Evolutionary conservation across 1,140 invertebrate genomes (phyloP).

Genomic region (Halictus rubicundus): DNA sequence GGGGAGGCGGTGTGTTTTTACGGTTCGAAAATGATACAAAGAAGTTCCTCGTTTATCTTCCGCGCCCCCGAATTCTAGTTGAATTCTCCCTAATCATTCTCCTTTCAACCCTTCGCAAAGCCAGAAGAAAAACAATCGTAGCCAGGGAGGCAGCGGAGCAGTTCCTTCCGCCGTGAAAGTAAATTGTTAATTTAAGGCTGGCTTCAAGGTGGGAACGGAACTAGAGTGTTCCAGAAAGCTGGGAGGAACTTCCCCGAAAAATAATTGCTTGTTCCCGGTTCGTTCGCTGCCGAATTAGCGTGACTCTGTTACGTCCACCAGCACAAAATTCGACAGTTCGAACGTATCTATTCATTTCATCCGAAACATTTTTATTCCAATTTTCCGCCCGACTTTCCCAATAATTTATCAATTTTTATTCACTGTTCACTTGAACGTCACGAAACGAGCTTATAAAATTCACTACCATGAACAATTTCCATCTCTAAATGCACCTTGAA

Average conservation of each 20-base stretch:
- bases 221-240: background rate
- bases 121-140: slow-evolving; percentile 17
- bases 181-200: slow-evolving; percentile 5
- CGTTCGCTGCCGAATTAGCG: background rate
- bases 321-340: too few relatives aligned
- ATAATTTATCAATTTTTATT: too few relatives aligned
- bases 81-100: slow-evolving; percentile 17
- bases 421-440: too few relatives aligned
- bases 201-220: background rate
- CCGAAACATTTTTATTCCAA: too few relatives aligned
- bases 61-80: slow-evolving; percentile 10
- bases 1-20: background rate
- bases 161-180: background rate
- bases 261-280: background rate
- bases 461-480: too few relatives aligned
- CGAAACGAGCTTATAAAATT: too few relatives aligned
- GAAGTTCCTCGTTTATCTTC: slow-evolving; percentile 28
- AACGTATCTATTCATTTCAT: too few relatives aligned
- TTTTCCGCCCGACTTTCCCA: too few relatives aligned
- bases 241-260: background rate
- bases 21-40: background rate
- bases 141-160: background rate
- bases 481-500: too few relatives aligned
- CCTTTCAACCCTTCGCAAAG: background rate
- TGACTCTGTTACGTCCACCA: too few relatives aligned